Base-by-base conservation (phyloP, 2,888 invertebrate genomes). In the Rhagophthalmus giganteus region DNA sequence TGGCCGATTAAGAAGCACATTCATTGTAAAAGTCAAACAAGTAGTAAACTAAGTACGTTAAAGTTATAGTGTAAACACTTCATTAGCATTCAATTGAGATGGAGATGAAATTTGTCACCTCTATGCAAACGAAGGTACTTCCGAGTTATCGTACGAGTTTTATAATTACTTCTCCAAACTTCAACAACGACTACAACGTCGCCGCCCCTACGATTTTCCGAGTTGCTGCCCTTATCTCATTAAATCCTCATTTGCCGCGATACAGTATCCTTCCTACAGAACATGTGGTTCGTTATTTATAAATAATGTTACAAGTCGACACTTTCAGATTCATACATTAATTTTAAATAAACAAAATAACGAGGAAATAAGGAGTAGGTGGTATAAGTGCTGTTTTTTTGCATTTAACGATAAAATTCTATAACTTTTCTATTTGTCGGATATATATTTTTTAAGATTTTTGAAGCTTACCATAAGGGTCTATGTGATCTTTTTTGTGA, bases 61-160 rank as follows among this genome's bases (percentile, higher is more conserved):
- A 32, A 33, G 25, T 15, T 44, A 28, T 16, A 28, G 10, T 33
- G 27, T 27, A 39, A 47, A 47, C 34, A 39, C 39, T 47, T 47
- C 47, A 47, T 47, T 47, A 47, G 39, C 47, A 47, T 47, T 47
- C 47, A 39, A 47, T 47, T 47, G 39, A 39, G 39, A 47, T 33
- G 46, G 39, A 47, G 40, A 39, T 27, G 47, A 27, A 33, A 32
- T 34, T 39, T 39, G 39, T 39, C 47, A 47, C 47, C 31, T 39
- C 27, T 39, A 40, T 40, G 39, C 47, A 47, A 47, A 47, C 39
- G 28, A 20, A 14, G 20, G 33, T 32, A 32, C 31, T 46, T 46
- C 37, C 15, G 13, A 37, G 35, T 37, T 45, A 45, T 45, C 32
- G 32, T 32, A 38, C 46, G 38, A 20, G 39, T 39, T 47, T 39